Base-by-base conservation (phyloP, 2,888 invertebrate genomes). In the Leptarthrus brevirostris region DNA sequence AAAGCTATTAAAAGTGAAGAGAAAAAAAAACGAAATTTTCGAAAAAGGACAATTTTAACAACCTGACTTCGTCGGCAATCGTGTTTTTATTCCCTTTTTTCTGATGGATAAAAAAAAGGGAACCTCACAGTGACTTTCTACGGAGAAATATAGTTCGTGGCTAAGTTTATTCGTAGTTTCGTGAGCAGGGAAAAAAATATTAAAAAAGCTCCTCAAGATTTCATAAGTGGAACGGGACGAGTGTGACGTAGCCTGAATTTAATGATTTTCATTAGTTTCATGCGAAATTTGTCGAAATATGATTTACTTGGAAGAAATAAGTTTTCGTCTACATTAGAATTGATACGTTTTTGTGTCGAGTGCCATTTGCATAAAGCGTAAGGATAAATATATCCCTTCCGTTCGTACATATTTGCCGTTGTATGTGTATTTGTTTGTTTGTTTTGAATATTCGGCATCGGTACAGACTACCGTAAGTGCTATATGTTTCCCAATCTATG, bases 161-260 rank as follows among this genome's bases (percentile, higher is more conserved):
- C 8, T 30, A 30, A 30, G 4, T 30, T 30, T 30, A n/a, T 30
- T 30, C 30, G 30, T 30, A 30, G 30, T 30, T 30, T 30, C 8
- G 30, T 30, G 8, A 30, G 30, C 30, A 30, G 30, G 8, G 30
- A 8, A 30, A 30, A 30, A 30, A 30, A 5, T 30, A 30, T 30
- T 30, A 8, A 30, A n/a, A 40, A 64, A 64, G 64, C 61, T 64
- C n/a, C 24, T 44, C 18, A 64, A 47, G 47, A 64, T 64, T 64
- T 64, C 64, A 36, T 24, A 44, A 64, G 64, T 44, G 64, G 64
- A 44, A 44, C 14, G 44, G 24, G 44, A 40, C 47, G 14, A 64
- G n/a, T 64, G 47, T 64, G 64, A 64, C 64, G 64, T 24, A 64
- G 64, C 44, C n/a, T 44, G 40, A 22, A 64, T 64, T 64, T 64